Percentiles rank a stretch among this genome's conserved stretches.
These are phyloP conservation scores for Gryon sp. DNA, from an alignment of 1,140 invertebrate genomes.

Conservation along the genomic window DNA sequence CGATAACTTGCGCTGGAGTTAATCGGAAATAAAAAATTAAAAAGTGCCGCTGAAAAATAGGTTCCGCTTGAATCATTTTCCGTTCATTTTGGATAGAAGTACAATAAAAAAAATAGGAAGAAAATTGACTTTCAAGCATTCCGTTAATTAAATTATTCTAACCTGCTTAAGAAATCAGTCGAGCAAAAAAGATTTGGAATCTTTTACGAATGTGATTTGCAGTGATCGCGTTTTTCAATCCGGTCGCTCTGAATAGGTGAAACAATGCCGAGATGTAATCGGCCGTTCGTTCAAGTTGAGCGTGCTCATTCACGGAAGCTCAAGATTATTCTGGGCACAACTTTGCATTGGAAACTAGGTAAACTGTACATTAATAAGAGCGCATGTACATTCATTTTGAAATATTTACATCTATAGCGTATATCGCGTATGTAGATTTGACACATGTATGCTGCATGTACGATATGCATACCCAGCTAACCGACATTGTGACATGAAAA, in stretches of 20 bases:
- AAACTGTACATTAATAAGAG: too few relatives aligned
- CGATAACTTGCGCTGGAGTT: conserved; percentile 5
- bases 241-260: background rate
- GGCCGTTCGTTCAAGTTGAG: conserved; percentile 21
- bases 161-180: conserved; percentile 25
- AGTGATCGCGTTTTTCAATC: conserved; percentile 41
- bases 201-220: background rate
- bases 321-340: conserved; percentile 34
- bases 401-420: conserved; percentile 34
- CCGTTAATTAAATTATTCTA: conserved; percentile 43
- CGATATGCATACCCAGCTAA: conserved; percentile 40
- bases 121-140: conserved; percentile 16
- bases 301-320: conserved; percentile 22
- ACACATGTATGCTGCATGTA: conserved; percentile 27
- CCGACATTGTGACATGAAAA: conserved; percentile 50
- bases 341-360: conserved; percentile 23
- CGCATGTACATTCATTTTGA: conserved; percentile 29
- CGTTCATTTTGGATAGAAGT: background rate
- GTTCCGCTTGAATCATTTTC: conserved; percentile 15
- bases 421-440: conserved; percentile 33
- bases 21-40: conserved; percentile 23
- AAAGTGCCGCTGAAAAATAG: conserved; percentile 20
- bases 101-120: conserved; percentile 18
- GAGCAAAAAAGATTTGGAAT: background rate
- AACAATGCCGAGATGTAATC: conserved; percentile 42